Conservation (phyloP, 2,113 vertebrate species). For the Myiopsitta monachus region DNA sequence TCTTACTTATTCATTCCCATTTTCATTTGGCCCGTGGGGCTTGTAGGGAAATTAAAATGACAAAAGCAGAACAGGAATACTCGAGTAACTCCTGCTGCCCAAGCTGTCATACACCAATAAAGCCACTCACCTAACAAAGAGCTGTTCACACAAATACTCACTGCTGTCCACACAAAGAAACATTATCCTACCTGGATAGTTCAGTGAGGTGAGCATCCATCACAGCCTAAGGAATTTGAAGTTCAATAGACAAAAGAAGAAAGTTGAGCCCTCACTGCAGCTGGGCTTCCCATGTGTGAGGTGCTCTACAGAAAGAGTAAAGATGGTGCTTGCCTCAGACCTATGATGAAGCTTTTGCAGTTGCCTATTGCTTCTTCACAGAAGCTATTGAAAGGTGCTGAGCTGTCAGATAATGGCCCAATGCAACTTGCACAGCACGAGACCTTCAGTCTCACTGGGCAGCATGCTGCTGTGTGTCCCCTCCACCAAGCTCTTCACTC, state of each 20-base stretch:
- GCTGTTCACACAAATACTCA: background rate
- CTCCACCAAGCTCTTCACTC: background rate
- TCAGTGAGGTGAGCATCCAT: background rate
- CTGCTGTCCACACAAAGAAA: background rate
- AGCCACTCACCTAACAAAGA: background rate
- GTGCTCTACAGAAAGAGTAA: background rate
- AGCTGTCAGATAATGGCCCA: background rate
- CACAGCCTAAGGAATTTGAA: background rate
- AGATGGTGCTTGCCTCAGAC: background rate
- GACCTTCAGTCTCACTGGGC: background rate
- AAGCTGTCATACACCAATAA: constrained; percentile 22
- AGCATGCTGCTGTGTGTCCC: background rate
- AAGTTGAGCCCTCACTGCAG: background rate
- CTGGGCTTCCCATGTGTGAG: background rate
- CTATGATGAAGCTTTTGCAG: background rate
- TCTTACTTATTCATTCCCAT: background rate
- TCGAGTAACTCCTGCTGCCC: constrained; percentile 24
- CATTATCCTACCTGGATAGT: background rate
- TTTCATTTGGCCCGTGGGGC: constrained; percentile 7
- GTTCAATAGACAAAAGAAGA: background rate
- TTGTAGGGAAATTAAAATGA: constrained; percentile 36
- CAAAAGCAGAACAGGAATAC: constrained; percentile 9
- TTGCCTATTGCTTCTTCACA: background rate
- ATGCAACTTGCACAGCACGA: too few relatives aligned
- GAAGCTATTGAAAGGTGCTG: background rate